Evolutionary conservation across 2,113 vertebrate genomes (phyloP).

Genomic region (Chaenocephalus aceratus): DNA sequence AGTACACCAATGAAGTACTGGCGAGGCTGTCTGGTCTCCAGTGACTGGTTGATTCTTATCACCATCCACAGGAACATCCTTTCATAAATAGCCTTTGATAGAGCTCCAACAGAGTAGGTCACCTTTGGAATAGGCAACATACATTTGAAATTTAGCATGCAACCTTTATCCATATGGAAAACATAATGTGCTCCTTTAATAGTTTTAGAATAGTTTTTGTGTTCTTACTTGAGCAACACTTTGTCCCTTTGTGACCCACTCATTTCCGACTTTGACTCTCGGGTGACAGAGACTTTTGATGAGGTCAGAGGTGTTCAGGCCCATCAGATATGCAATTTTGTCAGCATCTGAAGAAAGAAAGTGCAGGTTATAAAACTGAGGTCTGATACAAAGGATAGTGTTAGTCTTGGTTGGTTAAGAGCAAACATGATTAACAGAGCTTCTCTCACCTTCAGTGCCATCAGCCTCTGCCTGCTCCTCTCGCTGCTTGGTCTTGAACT

Average conservation of each 20-base stretch:
- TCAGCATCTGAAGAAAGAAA: constrained; percentile 85
- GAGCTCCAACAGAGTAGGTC: constrained; percentile 76
- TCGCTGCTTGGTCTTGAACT: constrained; percentile 89
- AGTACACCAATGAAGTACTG: constrained; percentile 85
- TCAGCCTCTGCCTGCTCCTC: constrained; percentile 93
- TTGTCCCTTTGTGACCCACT: constrained; percentile 93
- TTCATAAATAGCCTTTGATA: constrained; percentile 84
- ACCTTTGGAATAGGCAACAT: constrained; percentile 56
- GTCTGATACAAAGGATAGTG: background rate
- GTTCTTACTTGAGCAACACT: constrained; percentile 89
- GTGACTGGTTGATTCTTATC: constrained; percentile 83
- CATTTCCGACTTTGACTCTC: constrained; percentile 92
- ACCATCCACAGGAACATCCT: constrained; percentile 87
- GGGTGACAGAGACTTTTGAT: constrained; percentile 90
- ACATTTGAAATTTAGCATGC: background rate
- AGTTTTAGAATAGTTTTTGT: background rate
- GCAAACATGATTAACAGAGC: background rate
- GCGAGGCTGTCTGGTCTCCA: constrained; percentile 82
- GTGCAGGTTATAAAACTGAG: background rate
- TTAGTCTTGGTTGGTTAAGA: background rate
- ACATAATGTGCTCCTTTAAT: background rate
- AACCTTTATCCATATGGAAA: background rate
- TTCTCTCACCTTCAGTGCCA: constrained; percentile 88
- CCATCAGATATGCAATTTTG: constrained; percentile 90
- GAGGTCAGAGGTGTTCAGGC: constrained; percentile 91